Base-by-base conservation (phyloP, 2,888 invertebrate genomes). In the Polylopha cassiicola region DNA sequence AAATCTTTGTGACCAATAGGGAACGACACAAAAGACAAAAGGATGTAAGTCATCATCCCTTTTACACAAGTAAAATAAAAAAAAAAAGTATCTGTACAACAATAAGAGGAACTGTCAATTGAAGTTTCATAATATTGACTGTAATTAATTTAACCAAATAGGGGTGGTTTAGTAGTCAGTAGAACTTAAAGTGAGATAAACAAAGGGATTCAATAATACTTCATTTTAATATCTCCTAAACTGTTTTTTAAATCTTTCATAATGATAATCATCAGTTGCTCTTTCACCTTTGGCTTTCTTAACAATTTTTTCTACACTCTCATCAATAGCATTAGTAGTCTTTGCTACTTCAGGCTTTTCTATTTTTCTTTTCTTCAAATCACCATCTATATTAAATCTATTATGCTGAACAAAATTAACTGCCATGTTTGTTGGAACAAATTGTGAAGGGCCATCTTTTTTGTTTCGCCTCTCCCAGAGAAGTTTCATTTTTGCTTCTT, bases 361-460 rank as follows among this genome's bases (percentile, higher is more conserved):
- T 20, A 82, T 63, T 65, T 88, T 88, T 58, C 88, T 89, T 52
- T 88, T 89, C 59, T 88, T 89, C 4, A 89, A 82, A 46, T 87
- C 80, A 47, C 89, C 90, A 56, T 97, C 97, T 48, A 97, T 92
- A 72, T 96, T 97, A 77, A 97, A 98, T 88, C 97, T 89, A 76
- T 97, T 97, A 68, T 98, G 98, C 61, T 98, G 98, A 20, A 97
- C 96, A 87, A 98, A 99, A 81, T 98, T 98, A 0, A 98, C 98
- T 6, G 98, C 98, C 94, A 98, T 96, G 70, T 99, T 98, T 8
- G 96, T 96, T 0, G 98, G 98, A 0, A 98, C 98, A 88, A 98
- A 98, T 53, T 95, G 95, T 0, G 97, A 95, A 0, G 96, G 95
- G 0, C 92, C 93, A 75, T 97, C 96, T 65, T 95, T 96, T 73